These are phyloP conservation scores for Eonycteris spelaea DNA, from an alignment of 2,113 vertebrate species.

Conservation along the genomic window DNA sequence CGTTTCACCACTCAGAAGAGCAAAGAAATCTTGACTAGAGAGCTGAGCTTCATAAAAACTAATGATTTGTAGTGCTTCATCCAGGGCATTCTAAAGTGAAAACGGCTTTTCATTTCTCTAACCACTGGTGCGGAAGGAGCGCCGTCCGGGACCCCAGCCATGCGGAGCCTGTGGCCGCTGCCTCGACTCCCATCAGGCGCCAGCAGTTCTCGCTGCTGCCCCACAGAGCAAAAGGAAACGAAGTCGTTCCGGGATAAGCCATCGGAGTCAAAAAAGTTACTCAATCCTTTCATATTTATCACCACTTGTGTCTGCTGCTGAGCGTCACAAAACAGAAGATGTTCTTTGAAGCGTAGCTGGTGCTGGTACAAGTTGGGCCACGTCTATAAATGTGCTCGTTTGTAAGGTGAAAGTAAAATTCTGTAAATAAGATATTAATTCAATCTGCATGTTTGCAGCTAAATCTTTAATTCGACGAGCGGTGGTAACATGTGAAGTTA, in stretches of 20 bases:
- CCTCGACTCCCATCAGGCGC: rapidly evolving
- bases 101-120: background rate
- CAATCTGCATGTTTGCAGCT: background rate
- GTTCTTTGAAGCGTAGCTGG: background rate
- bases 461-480: background rate
- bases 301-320: background rate
- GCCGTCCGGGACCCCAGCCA: rapidly evolving
- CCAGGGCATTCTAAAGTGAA: background rate
- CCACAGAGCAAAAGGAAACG: background rate
- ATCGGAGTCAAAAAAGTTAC: background rate
- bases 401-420: background rate
- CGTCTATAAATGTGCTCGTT: background rate
- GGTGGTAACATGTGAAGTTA: background rate
- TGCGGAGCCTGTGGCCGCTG: background rate
- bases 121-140: background rate
- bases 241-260: background rate
- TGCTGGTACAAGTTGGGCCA: background rate
- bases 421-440: background rate
- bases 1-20: background rate
- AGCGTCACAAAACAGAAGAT: background rate
- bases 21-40: background rate
- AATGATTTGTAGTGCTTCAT: background rate
- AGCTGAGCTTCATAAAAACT: background rate
- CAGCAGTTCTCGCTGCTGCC: background rate
- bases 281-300: background rate